A percentile compares a stretch with the other conserved stretches of the same genome.
Conservation (phyloP, 1,140 invertebrate species). For the Wasmannia auropunctata region DNA sequence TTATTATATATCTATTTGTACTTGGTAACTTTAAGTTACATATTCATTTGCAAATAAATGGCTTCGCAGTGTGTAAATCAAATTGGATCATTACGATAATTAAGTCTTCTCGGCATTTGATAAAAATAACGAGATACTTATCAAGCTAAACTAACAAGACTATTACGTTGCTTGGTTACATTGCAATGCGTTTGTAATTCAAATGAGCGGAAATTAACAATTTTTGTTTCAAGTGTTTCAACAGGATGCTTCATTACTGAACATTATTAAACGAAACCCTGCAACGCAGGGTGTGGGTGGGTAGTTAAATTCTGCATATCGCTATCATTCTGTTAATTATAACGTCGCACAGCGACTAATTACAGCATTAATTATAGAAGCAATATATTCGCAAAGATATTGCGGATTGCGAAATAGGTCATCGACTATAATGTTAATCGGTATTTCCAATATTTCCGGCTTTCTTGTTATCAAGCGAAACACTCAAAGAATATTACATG, state of each 20-base stretch:
- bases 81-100: not conserved
- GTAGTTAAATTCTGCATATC: constrained; percentile 53
- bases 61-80: not conserved
- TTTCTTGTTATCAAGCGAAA: not conserved
- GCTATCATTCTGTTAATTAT: constrained; percentile 53
- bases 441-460: not conserved
- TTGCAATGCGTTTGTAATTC: constrained; percentile 13
- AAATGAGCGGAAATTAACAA: constrained; percentile 37
- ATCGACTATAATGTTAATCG: constrained; percentile 18
- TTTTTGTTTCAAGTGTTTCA: constrained; percentile 48
- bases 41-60: not conserved
- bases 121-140: constrained; percentile 2
- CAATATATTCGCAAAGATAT: constrained; percentile 52
- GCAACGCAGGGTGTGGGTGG: constrained; percentile 1
- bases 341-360: constrained; percentile 44
- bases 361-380: constrained; percentile 51
- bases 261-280: constrained; percentile 43
- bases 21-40: not conserved
- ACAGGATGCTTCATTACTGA: constrained; percentile 42
- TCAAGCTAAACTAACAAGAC: not conserved
- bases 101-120: not conserved
- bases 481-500: not conserved
- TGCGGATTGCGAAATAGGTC: constrained; percentile 27
- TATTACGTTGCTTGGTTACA: not conserved
- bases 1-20: not conserved